Base-by-base conservation (phyloP, 2,797 vertebrate genomes). In the Lepus townsendii region DNA sequence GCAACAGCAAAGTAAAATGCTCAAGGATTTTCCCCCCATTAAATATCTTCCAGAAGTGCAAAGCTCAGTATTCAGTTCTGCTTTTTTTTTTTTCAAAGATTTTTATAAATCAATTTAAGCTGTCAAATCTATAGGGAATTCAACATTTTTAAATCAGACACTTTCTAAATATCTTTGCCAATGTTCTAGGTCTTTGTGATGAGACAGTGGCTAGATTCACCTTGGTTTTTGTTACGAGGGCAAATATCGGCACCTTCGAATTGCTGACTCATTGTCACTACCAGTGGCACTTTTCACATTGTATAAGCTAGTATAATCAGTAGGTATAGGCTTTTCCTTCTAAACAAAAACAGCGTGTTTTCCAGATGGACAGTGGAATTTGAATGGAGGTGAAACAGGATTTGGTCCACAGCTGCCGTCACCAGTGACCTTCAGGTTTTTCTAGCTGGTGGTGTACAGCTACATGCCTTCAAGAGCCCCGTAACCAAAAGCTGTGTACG, bases 1-100 rank as follows among this genome's bases (percentile, higher is more conserved):
- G 4, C 69, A 65, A 65, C 57, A 73, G 35, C 20, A 62, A 83
- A 76, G 54, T 10, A n/a, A 89, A 93, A 86, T 54, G 27, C 91
- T 19, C 38, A 5, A 12, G 38, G 13, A 57, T 95, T 85, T 88
- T 35, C 78, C 4, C 16, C 32, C 54, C 24, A 47, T 72, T 76
- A 85, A 77, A 27, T 68, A 93, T 65, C 63, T 79, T 24, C 38
- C 54, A 26, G 24, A 75, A 79, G 52, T 32, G 42, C 30, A 52
- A 83, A 42, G 14, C 24, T 69, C 30, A 38, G 69, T 57, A 54
- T 62, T 35, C 62, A 27, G 19, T 85, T 85, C 83, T 73, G 47
- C 8, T 68, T 54, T 12, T 83, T 17, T 80, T 57, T 57, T 93
- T 93, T 83, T 83, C 54, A 78, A 65, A 82, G 38, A 20, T 47